Evolutionary conservation across 1,140 invertebrate species (phyloP), one percentile per base, ranked within the genome.

Genomic region (Hirudo medicinalis): DNA sequence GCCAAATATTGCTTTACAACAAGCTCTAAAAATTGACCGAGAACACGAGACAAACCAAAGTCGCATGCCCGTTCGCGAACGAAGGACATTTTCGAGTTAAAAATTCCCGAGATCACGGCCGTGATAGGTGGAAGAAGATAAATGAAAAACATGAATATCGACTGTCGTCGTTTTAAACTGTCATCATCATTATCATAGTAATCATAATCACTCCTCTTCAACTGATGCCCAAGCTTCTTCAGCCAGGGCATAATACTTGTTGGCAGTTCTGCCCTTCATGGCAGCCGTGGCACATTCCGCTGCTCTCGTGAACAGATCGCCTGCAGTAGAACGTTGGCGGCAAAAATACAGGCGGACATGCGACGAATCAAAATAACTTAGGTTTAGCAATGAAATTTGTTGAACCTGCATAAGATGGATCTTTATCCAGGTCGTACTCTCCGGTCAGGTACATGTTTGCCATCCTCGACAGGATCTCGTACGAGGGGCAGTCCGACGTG

Each of bases 211-310:
- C 29, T 66, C 54, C 53, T 70, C 68, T 29, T 80, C 79, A 43
- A 78, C 73, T 72, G 79, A 75, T 17, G 72, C 77, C 66, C 74
- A 80, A 17, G 79, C 78, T 75, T 85, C 82, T 77, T 87, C 86
- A 22, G 86, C 83, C 69, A 83, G 75, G 75, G 80, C 80, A 74
- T 84, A 87, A 75, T 83, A 86, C 76, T 86, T 85, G 75, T 81
- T 84, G 17, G 86, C 85, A 66, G 86, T 76, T 69, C 83, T 79
- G 69, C 86, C 86, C 74, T 86, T 86, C 83, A 85, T 85, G 17
- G 81, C 80, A 69, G 78, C 80, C 77, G 83, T 86, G 5, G 86
- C 86, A 54, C 75, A 75, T 70, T 87, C 85, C 60, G 85, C 86
- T 49, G 86, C 86, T 72, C 81, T 77, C 70, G 77, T 84, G 76